Conservation (phyloP, 2,113 vertebrate species). For the Donacobius atricapilla region DNA sequence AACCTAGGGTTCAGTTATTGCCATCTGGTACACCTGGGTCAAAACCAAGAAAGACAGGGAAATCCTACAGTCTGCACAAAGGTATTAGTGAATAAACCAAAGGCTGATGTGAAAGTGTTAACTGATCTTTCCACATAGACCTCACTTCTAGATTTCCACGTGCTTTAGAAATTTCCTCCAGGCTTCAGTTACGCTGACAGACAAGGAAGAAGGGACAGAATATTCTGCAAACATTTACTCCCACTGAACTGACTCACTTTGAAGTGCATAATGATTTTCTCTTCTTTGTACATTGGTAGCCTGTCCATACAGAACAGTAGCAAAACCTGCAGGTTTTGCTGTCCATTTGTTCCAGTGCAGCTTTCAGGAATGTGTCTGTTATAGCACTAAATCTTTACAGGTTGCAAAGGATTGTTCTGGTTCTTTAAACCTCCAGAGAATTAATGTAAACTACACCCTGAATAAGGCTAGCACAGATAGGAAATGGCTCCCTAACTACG, state of each 20-base stretch:
- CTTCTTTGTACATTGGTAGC: background rate
- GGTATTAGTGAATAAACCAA: background rate
- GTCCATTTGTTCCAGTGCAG: background rate
- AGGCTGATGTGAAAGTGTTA: background rate
- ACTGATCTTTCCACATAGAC: background rate
- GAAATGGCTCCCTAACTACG: background rate
- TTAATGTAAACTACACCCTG: background rate
- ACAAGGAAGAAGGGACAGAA: background rate
- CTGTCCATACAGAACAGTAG: background rate
- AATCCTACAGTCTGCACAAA: background rate
- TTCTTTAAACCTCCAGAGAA: background rate
- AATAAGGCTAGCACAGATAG: background rate
- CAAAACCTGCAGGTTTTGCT: background rate
- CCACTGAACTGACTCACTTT: background rate
- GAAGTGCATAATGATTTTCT: background rate
- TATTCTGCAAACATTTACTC: constrained; percentile 5
- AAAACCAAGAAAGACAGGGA: background rate
- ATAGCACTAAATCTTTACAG: background rate
- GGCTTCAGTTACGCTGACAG: background rate
- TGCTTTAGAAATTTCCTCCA: background rate
- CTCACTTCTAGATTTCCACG: background rate
- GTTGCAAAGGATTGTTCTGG: background rate
- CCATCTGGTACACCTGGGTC: background rate
- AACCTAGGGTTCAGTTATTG: background rate
- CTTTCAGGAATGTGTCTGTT: background rate